Evolutionary conservation across 2,797 vertebrate genomes (phyloP).

Genomic region (Sebastes nivosus): DNA sequence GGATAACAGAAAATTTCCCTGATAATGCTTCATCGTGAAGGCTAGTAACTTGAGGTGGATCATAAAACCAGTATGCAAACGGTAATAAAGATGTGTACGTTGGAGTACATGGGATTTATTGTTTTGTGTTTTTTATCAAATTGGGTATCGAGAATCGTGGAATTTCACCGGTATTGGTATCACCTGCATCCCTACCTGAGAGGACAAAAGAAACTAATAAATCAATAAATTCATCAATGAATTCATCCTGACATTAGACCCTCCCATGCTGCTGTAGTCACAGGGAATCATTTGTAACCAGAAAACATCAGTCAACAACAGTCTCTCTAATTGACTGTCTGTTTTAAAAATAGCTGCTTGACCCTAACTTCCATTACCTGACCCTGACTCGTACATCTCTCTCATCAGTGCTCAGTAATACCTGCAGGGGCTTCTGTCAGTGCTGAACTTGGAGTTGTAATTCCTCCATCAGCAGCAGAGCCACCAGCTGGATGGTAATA

Average conservation of each 20-base stretch:
- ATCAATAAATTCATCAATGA: not conserved
- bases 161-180: not conserved
- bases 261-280: not conserved
- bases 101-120: not conserved
- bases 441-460: conserved; percentile 11
- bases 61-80: not conserved
- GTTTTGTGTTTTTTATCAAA: not conserved
- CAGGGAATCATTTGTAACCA: not conserved
- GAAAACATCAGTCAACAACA: not conserved
- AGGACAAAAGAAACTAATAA: conserved; percentile 2
- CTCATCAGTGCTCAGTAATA: conserved; percentile 8
- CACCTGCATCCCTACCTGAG: not conserved
- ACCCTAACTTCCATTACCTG: conserved; percentile 2
- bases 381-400: conserved; percentile 1
- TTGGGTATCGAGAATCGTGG: not conserved
- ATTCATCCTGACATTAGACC: conserved; percentile 1
- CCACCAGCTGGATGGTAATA: conserved; percentile 24
- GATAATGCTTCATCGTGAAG: not conserved
- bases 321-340: not conserved
- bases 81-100: not conserved
- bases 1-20: no score
- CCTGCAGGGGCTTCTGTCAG: conserved; percentile 16
- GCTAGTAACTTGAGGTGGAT: not conserved
- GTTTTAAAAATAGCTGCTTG: conserved; percentile 23
- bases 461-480: conserved; percentile 25